Percentiles rank a stretch among this genome's conserved stretches.
Conservation (phyloP, 2,888 invertebrate species). For the Spisula subtruncata region DNA sequence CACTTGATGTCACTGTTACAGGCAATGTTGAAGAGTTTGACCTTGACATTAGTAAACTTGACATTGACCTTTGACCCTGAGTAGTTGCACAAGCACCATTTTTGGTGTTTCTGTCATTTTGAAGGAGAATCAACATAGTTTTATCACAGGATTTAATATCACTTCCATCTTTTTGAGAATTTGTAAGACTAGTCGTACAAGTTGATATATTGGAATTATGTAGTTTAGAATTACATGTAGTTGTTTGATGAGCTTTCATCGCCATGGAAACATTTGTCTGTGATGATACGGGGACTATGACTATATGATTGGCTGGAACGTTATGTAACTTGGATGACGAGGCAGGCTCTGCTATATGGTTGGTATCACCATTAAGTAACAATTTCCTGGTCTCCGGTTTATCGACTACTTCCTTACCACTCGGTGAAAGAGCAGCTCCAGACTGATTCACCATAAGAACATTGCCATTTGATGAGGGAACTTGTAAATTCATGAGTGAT, state of each 20-base stretch:
- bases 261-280: slow-evolving; percentile 46
- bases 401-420: slow-evolving; percentile 6
- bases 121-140: slow-evolving; percentile 57
- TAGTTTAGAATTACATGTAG: slow-evolving; percentile 7
- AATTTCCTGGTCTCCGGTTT: background rate
- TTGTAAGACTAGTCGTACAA: slow-evolving; percentile 9
- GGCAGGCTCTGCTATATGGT: background rate
- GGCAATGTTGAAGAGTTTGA: background rate
- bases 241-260: slow-evolving; percentile 29
- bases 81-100: slow-evolving; percentile 21
- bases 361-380: slow-evolving; percentile 22
- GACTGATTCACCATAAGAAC: slow-evolving; percentile 59
- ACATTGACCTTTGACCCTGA: slow-evolving; percentile 51
- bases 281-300: slow-evolving; percentile 68
- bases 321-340: slow-evolving; percentile 4
- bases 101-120: slow-evolving; percentile 52
- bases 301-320: slow-evolving; percentile 63
- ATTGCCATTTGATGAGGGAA: slow-evolving; percentile 55
- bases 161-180: background rate
- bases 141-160: slow-evolving; percentile 39
- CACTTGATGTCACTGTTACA: background rate
- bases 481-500: slow-evolving; percentile 47
- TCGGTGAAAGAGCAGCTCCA: slow-evolving; percentile 1
- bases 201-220: slow-evolving; percentile 6
- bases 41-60: slow-evolving; percentile 57